phyloP scores from a whole-genome alignment of 2,797 vertebrate genomes.

The Hapalemur alaotrensis region DNA sequence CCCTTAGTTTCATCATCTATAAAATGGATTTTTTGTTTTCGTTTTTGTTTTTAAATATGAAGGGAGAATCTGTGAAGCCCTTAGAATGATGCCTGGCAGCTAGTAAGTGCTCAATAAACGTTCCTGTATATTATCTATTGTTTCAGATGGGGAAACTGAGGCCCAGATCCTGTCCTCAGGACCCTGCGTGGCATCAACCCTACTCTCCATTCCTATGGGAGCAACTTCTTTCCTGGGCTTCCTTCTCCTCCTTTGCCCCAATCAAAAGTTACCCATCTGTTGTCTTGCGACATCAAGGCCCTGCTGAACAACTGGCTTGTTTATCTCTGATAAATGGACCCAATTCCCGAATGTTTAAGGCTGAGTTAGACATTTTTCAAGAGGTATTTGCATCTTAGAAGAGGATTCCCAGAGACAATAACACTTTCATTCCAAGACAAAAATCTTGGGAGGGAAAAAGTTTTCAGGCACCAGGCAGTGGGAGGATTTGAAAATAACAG shows the following conservation, averaged over 20 bases:
- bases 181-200: background rate
- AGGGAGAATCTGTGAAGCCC: background rate
- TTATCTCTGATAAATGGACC: background rate
- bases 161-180: background rate
- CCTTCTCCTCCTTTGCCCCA: background rate
- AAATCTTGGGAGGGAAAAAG: background rate
- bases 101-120: background rate
- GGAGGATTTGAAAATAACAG: background rate
- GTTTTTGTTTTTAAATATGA: background rate
- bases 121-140: background rate
- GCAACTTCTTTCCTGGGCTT: background rate
- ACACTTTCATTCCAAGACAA: background rate
- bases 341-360: background rate
- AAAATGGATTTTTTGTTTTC: background rate
- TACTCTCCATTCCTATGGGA: background rate
- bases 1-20: background rate
- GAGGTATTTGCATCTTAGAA: background rate
- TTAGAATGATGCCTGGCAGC: background rate
- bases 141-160: background rate
- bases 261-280: background rate
- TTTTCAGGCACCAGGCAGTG: background rate
- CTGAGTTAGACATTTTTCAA: background rate
- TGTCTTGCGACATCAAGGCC: background rate
- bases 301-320: background rate
- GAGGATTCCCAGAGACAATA: background rate